Conservation (phyloP, 1,140 invertebrate species). For the Diabrotica virgifera region DNA sequence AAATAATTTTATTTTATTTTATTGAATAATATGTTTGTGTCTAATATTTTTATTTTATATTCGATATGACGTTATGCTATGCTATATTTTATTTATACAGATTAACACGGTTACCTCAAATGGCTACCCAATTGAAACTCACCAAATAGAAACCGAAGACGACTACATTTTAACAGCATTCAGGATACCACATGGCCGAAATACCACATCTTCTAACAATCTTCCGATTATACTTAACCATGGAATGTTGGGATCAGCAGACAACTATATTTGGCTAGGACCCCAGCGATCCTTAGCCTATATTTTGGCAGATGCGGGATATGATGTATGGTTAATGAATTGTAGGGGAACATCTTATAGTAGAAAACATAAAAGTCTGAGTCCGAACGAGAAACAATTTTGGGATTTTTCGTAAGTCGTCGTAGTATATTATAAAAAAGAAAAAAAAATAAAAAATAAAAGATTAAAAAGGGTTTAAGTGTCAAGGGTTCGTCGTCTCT, state of each 20-base stretch:
- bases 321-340: slow-evolving; percentile 37
- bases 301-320: too few relatives aligned
- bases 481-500: too few relatives aligned
- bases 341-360: slow-evolving; percentile 67
- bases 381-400: slow-evolving; percentile 53
- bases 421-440: too few relatives aligned
- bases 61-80: too few relatives aligned
- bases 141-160: slow-evolving; percentile 50
- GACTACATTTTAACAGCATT: slow-evolving; percentile 51
- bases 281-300: slow-evolving; percentile 55
- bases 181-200: slow-evolving; percentile 36
- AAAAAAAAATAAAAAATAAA: too few relatives aligned
- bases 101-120: slow-evolving; percentile 29
- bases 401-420: slow-evolving; percentile 51
- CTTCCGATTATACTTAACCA: slow-evolving; percentile 62
- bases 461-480: too few relatives aligned
- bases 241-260: slow-evolving; percentile 64
- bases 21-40: too few relatives aligned
- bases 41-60: too few relatives aligned
- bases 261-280: slow-evolving; percentile 63
- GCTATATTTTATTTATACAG: too few relatives aligned
- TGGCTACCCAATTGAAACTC: slow-evolving; percentile 36
- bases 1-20: too few relatives aligned
- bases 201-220: slow-evolving; percentile 46
- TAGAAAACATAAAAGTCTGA: slow-evolving; percentile 52